Evolutionary conservation across 2,113 vertebrate genomes (phyloP).

Genomic region (Hippoglossus stenolepis): DNA sequence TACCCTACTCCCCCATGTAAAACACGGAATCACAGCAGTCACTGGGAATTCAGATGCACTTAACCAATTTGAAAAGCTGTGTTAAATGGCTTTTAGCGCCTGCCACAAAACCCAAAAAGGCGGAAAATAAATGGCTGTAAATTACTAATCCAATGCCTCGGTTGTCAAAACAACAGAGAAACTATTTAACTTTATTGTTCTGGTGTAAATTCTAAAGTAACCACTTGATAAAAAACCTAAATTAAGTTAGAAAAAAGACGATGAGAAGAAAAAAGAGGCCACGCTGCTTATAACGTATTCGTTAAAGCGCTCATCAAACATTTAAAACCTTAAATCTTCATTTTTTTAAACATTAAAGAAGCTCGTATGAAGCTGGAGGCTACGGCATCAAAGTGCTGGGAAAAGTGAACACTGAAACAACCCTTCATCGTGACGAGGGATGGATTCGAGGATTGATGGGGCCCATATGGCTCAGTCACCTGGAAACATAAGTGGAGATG

Average conservation of each 20-base stretch:
- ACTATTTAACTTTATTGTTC: not conserved
- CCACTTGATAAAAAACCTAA: no score
- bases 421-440: not conserved
- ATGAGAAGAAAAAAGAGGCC: not conserved
- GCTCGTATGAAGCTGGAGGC: slow-evolving; percentile 15
- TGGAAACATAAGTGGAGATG: slow-evolving; percentile 34
- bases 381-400: slow-evolving; percentile 1
- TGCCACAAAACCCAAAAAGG: not conserved
- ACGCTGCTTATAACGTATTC: slow-evolving; percentile 7
- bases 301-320: slow-evolving; percentile 29
- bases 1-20: slow-evolving; percentile 44
- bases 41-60: slow-evolving; percentile 2
- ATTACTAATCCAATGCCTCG: not conserved
- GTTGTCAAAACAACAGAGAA: not conserved
- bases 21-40: slow-evolving; percentile 51
- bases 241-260: not conserved
- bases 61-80: slow-evolving; percentile 30
- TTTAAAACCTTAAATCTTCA: slow-evolving; percentile 35
- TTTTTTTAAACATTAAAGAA: slow-evolving; percentile 31
- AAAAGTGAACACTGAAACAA: not conserved
- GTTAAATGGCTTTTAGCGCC: slow-evolving; percentile 19
- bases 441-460: slow-evolving; percentile 34
- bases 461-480: slow-evolving; percentile 69
- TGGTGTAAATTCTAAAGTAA: not conserved
- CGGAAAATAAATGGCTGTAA: not conserved